Percentiles rank a stretch among this genome's conserved stretches.
Conservation (phyloP, 2,797 vertebrate species). For the Eremophila alpestris region DNA sequence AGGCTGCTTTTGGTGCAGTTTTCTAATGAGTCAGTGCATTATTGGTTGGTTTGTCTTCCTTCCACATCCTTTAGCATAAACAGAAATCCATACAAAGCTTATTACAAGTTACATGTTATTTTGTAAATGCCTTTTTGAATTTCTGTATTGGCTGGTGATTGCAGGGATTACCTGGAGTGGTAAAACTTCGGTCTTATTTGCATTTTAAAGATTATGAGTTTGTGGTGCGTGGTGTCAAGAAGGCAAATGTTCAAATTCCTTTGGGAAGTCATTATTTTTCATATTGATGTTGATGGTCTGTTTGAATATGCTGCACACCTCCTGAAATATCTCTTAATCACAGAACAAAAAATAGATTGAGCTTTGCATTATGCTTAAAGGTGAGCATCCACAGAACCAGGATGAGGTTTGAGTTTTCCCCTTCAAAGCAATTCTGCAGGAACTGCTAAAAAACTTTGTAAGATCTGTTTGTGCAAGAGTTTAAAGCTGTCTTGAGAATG, state of each 20-base stretch:
- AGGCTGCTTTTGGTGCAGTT: background rate
- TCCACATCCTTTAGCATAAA: background rate
- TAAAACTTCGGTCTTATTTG: background rate
- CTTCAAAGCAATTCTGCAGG: background rate
- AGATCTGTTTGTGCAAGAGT: background rate
- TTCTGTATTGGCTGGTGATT: background rate
- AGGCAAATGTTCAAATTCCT: background rate
- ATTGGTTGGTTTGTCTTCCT: background rate
- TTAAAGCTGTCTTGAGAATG: background rate
- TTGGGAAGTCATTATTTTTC: conserved; percentile 10
- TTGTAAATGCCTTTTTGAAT: background rate
- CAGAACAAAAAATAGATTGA: background rate
- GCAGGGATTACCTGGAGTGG: background rate
- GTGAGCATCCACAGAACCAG: background rate
- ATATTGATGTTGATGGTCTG: background rate
- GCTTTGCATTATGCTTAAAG: background rate
- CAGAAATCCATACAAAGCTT: background rate
- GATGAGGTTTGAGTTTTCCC: background rate
- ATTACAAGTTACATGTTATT: background rate
- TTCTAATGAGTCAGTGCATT: background rate
- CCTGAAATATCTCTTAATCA: background rate
- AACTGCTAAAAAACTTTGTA: background rate
- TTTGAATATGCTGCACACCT: background rate
- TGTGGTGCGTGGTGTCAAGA: background rate
- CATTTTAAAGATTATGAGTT: background rate